Evolutionary conservation across 1,140 invertebrate species (phyloP).

Genomic region (Rhyzopertha dominica): DNA sequence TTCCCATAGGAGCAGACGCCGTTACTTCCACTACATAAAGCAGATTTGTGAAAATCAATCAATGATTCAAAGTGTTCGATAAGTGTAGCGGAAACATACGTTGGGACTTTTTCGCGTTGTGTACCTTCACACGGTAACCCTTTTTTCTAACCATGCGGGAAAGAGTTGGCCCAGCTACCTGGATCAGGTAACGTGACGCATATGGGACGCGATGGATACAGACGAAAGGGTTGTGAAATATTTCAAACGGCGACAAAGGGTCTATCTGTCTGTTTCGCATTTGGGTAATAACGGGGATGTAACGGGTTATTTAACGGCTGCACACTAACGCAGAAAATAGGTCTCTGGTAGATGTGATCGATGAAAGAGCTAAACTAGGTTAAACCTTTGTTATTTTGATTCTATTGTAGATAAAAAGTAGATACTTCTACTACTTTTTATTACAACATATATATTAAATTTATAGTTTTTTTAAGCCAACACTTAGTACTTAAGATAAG

Average conservation of each 20-base stretch:
- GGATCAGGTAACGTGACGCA: slow-evolving; percentile 20
- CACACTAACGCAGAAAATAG: too few species aligned
- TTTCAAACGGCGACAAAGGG: slow-evolving; percentile 11
- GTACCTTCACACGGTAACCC: slow-evolving; percentile 19
- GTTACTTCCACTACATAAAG: slow-evolving; percentile 13
- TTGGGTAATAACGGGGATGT: slow-evolving; percentile 1
- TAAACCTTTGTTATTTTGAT: too few species aligned
- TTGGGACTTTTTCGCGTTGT: slow-evolving; percentile 5
- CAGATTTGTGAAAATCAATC: slow-evolving; percentile 13
- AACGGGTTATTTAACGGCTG: slow-evolving; percentile 8
- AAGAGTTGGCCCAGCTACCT: neutral
- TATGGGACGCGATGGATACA: too few species aligned
- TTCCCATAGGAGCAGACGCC: too few species aligned
- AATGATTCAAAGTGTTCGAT: slow-evolving; percentile 10
- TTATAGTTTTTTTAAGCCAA: too few species aligned
- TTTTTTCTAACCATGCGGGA: slow-evolving; percentile 3
- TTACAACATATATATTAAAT: too few species aligned
- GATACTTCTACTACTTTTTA: too few species aligned
- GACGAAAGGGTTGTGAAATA: too few species aligned
- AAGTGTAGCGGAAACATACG: slow-evolving; percentile 13
- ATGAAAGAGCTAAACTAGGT: too few species aligned
- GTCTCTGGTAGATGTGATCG: too few species aligned
- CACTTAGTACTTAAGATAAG: too few species aligned
- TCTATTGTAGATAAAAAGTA: too few species aligned
- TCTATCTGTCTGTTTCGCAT: slow-evolving; percentile 15